Conservation (phyloP, 2,797 vertebrate genomes). For the Danionella dracula region DNA sequence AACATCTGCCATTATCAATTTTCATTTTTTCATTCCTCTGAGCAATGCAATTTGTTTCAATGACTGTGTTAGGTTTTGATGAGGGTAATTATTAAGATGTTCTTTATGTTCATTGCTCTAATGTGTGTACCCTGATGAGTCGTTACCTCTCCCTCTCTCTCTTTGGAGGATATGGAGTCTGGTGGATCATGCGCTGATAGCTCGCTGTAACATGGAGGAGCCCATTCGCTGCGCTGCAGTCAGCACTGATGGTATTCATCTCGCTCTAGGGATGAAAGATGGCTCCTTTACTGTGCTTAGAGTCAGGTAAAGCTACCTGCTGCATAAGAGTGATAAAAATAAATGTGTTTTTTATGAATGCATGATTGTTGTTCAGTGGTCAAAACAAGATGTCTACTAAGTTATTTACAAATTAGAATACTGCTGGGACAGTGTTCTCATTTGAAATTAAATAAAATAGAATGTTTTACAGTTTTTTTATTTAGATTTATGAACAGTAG, state of each 20-base stretch:
- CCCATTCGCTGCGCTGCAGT: conserved; percentile 93
- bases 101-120: background rate
- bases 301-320: conserved; percentile 76
- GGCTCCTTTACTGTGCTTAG: conserved; percentile 95
- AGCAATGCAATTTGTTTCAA: background rate
- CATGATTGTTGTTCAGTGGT: too few species aligned
- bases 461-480: too few species aligned
- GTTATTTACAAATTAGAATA: too few species aligned
- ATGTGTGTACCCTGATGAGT: conserved; percentile 12
- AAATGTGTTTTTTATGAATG: too few species aligned
- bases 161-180: conserved; percentile 93
- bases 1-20: too few species aligned
- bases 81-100: background rate
- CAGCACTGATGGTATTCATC: conserved; percentile 92
- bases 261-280: conserved; percentile 96
- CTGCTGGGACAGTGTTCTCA: too few species aligned
- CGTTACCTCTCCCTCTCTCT: conserved; percentile 16
- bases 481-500: too few species aligned
- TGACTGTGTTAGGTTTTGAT: background rate
- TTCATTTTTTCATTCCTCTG: background rate
- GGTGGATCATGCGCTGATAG: conserved; percentile 93
- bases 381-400: too few species aligned
- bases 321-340: too few species aligned
- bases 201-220: conserved; percentile 98
- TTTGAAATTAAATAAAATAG: too few species aligned